Base-by-base conservation (phyloP, 2,797 vertebrate species). In the Thripadectes ignobilis region DNA sequence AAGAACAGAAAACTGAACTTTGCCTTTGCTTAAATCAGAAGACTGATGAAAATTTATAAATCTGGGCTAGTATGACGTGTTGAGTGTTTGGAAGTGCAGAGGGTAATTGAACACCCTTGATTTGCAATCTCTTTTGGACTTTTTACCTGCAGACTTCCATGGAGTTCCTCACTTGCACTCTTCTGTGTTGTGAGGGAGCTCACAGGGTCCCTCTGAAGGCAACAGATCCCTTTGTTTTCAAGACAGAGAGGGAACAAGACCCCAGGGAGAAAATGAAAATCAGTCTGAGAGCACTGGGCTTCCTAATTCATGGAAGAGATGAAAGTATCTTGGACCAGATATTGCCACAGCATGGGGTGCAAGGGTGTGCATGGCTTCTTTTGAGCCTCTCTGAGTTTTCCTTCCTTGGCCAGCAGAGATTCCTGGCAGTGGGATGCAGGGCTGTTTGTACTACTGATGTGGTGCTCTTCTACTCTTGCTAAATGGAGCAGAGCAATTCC, bases 401-500 rank as follows among this genome's bases (percentile, higher is more conserved):
- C 61, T 89, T 66, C 80, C 48, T 48, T 41, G 21, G 48, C 57
- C 68, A 77, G 75, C 72, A 55, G 86, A 91, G 41, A 55, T 74
- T 96, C 72, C 93, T 94, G 95, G 95, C 95, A 83, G 81, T 7
- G 72, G 75, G 78, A 77, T 43, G 36, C 22, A 65, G 72, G 54
- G 72, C 68, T 77, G 57, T 77, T 94, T 74, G 80, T 55, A 76
- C 69, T 66, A 27, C 80, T 92, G 88, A 62, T 88, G 92, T 74
- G 48, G 49, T 3, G 27, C 71, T 92, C 83, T 63, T 68, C 87
- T 71, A 17, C 93, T 79, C 74, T 62, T 49, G 34, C 82, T 93
- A 94, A 96, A 91, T 81, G 79, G 66, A 95, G 82, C 91, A 89
- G 39, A 96, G 72, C 82, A 95, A 91, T 93, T 95, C 95, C 93